Conservation (phyloP, 2,888 invertebrate genomes). For the Anorthoa munda region DNA sequence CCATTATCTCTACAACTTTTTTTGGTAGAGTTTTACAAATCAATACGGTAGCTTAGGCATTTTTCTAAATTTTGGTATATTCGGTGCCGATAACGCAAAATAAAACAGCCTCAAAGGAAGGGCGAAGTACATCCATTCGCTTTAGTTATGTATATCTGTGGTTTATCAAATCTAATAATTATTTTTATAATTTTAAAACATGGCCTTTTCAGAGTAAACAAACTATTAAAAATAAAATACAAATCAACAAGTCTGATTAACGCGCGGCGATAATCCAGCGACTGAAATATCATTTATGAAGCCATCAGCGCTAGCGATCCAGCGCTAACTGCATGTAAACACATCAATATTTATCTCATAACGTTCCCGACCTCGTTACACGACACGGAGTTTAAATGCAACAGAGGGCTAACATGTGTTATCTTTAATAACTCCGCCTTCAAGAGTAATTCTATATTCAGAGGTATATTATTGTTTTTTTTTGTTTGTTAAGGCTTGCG, state of each 20-base stretch:
- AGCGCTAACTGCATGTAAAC: slow-evolving; percentile 66
- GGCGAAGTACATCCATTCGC: too few species aligned
- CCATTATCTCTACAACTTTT: too few species aligned
- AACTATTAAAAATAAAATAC: slow-evolving; percentile 41
- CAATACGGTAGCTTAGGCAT: too few species aligned
- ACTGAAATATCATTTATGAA: slow-evolving; percentile 66
- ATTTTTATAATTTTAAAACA: background rate
- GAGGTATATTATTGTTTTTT: too few species aligned
- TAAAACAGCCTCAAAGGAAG: too few species aligned
- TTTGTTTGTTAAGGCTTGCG: too few species aligned
- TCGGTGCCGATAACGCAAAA: too few species aligned
- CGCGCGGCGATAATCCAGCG: slow-evolving; percentile 48
- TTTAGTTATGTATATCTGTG: too few species aligned
- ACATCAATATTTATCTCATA: slow-evolving; percentile 68
- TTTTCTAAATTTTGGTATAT: too few species aligned
- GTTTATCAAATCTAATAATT: background rate
- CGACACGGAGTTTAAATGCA: slow-evolving; percentile 28
- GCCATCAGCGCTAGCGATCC: slow-evolving; percentile 59
- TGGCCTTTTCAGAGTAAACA: slow-evolving; percentile 8
- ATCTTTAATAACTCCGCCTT: background rate
- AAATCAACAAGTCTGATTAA: slow-evolving; percentile 60
- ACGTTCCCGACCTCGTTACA: slow-evolving; percentile 61
- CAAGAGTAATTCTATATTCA: background rate
- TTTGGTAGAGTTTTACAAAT: too few species aligned
- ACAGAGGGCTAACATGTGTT: slow-evolving; percentile 13